Percentiles rank a stretch among this genome's conserved stretches.
Evolutionary conservation across 2,113 vertebrate genomes (phyloP).

Genomic region (Morone saxatilis): DNA sequence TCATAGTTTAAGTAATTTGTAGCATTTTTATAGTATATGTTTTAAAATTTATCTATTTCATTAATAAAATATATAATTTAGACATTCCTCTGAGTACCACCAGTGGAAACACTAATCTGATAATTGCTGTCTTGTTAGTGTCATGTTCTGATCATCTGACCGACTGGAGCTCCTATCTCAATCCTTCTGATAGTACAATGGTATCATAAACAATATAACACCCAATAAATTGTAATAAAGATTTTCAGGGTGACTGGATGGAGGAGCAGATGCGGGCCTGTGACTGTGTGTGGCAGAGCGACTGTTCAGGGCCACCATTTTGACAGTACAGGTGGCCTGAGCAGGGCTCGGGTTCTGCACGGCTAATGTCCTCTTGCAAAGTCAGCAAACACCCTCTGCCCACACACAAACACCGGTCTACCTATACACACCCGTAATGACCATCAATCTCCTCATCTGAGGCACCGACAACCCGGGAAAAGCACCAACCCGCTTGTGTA

Average conservation of each 20-base stretch:
- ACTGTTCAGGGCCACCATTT: slow-evolving; percentile 20
- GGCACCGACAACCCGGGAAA: neutral
- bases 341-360: slow-evolving; percentile 55
- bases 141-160: neutral
- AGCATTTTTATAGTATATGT: too few relatives aligned
- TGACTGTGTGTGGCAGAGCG: slow-evolving; percentile 21
- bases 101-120: too few relatives aligned
- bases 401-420: slow-evolving; percentile 26
- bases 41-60: too few relatives aligned
- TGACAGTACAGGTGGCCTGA: slow-evolving; percentile 65
- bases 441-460: slow-evolving; percentile 32
- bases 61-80: too few relatives aligned
- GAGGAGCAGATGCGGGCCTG: neutral
- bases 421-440: slow-evolving; percentile 15
- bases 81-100: too few relatives aligned
- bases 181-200: neutral
- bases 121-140: neutral
- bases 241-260: neutral
- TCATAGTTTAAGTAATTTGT: too few relatives aligned
- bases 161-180: neutral
- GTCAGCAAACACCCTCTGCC: slow-evolving; percentile 51
- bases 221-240: too few relatives aligned
- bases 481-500: neutral
- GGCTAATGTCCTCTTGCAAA: slow-evolving; percentile 38
- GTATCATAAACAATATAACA: neutral